Conservation (phyloP, 2,888 invertebrate genomes). For the Diploptera punctata region DNA sequence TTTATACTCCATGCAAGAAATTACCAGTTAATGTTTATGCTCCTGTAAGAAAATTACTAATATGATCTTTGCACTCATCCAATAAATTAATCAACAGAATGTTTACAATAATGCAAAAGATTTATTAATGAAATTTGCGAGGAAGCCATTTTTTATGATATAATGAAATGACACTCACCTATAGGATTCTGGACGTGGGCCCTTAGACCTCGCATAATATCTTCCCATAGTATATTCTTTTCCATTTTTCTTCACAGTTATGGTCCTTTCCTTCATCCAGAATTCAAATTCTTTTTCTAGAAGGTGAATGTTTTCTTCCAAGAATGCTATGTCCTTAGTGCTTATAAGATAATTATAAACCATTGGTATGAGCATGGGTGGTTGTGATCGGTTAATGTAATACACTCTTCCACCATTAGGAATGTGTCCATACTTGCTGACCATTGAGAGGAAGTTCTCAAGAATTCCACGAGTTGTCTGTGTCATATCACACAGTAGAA, state of each 20-base stretch:
- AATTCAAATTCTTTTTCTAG: conserved; percentile 70
- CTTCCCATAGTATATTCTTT: conserved; percentile 62
- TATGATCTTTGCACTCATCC: no score
- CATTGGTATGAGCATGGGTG: conserved; percentile 75
- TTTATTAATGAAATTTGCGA: no score
- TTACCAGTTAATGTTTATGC: no score
- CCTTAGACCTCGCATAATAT: conserved; percentile 65
- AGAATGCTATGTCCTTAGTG: conserved; percentile 68
- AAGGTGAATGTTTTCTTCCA: conserved; percentile 61
- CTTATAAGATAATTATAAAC: conserved; percentile 68
- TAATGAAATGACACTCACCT: conserved; percentile 50
- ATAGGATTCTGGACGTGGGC: conserved; percentile 77
- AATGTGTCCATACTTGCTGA: conserved; percentile 71
- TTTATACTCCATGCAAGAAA: no score
- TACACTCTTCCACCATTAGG: conserved; percentile 87
- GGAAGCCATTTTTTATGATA: no score
- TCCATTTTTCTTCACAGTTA: conserved; percentile 59
- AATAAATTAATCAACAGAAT: no score
- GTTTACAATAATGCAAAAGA: no score
- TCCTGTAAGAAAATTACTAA: no score
- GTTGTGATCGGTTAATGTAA: conserved; percentile 73
- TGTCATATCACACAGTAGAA: conserved; percentile 78
- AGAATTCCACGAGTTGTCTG: conserved; percentile 77
- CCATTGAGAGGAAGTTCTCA: conserved; percentile 73
- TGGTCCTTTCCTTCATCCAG: conserved; percentile 66